phyloP scores from a whole-genome alignment of 1,140 invertebrate genomes.

The Drosophila seguyi region DNA sequence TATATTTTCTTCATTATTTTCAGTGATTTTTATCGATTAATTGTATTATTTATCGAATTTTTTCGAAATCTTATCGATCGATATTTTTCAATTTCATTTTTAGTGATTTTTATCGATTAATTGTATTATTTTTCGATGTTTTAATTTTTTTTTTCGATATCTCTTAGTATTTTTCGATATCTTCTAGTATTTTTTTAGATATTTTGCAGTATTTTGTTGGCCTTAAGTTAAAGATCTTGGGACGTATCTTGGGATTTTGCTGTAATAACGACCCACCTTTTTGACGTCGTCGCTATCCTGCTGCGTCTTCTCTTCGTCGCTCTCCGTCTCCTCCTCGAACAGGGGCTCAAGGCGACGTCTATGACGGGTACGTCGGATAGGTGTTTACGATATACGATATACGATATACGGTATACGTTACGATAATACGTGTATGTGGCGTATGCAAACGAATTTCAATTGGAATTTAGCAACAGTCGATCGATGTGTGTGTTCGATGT shows the following conservation, averaged over 20 bases:
- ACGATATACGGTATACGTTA: slow-evolving; percentile 60
- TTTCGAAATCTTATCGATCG: no score
- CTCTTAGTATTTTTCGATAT: neutral
- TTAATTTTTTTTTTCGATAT: neutral
- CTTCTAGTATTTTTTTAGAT: no score
- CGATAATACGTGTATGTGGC: slow-evolving; percentile 61
- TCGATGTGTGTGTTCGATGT: slow-evolving; percentile 30
- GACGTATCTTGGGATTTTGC: slow-evolving; percentile 43
- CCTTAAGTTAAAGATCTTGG: neutral
- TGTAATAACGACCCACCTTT: slow-evolving; percentile 85
- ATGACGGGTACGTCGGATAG: slow-evolving; percentile 43
- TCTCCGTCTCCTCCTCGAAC: slow-evolving; percentile 88
- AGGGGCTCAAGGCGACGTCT: slow-evolving; percentile 88
- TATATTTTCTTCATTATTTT: no score
- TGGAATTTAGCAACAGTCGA: slow-evolving; percentile 59
- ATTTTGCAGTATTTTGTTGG: neutral
- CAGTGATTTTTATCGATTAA: no score
- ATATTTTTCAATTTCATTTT: neutral
- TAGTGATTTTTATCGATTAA: neutral
- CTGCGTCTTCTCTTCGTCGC: slow-evolving; percentile 84
- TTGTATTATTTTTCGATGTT: neutral
- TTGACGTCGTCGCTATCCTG: slow-evolving; percentile 85
- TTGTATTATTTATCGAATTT: no score
- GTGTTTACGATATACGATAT: slow-evolving; percentile 50
- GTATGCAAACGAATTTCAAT: slow-evolving; percentile 68